Evolutionary conservation across 2,113 vertebrate species (phyloP).

Genomic region (Epinephelus lanceolatus): DNA sequence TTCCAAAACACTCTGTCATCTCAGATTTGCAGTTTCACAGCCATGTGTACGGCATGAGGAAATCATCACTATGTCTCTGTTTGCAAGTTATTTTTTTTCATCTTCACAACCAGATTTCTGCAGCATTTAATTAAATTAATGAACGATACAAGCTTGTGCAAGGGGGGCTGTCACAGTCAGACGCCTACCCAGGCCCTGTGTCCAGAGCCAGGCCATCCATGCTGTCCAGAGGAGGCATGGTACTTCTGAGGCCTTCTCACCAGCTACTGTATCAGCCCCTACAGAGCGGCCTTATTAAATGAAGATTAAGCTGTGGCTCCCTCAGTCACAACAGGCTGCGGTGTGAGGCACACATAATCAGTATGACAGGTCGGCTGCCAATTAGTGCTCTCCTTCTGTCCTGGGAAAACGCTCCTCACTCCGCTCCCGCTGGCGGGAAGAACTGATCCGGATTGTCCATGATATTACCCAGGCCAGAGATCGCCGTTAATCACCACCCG

Average conservation of each 20-base stretch:
- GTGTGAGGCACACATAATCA: constrained; percentile 79
- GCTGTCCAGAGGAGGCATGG: constrained; percentile 44
- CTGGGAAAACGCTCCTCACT: constrained; percentile 77
- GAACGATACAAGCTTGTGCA: constrained; percentile 13
- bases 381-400: constrained; percentile 81
- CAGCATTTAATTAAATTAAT: constrained; percentile 39
- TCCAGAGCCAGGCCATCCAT: constrained; percentile 48
- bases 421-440: constrained; percentile 73
- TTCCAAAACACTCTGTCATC: constrained; percentile 43
- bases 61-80: not conserved
- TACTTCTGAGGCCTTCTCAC: constrained; percentile 64
- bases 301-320: constrained; percentile 84
- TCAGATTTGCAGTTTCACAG: constrained; percentile 24
- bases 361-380: constrained; percentile 77
- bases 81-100: not conserved
- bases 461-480: constrained; percentile 76
- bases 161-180: constrained; percentile 13
- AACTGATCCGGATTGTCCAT: constrained; percentile 75
- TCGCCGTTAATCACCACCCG: constrained; percentile 73
- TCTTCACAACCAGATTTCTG: constrained; percentile 23
- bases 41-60: constrained; percentile 15
- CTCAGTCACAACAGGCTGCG: constrained; percentile 79
- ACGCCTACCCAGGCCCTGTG: constrained; percentile 14
- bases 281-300: constrained; percentile 87
- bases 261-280: constrained; percentile 76